These are phyloP conservation scores for Adelphocoris suturalis DNA, from an alignment of 2,888 invertebrate genomes.

Conservation along the genomic window DNA sequence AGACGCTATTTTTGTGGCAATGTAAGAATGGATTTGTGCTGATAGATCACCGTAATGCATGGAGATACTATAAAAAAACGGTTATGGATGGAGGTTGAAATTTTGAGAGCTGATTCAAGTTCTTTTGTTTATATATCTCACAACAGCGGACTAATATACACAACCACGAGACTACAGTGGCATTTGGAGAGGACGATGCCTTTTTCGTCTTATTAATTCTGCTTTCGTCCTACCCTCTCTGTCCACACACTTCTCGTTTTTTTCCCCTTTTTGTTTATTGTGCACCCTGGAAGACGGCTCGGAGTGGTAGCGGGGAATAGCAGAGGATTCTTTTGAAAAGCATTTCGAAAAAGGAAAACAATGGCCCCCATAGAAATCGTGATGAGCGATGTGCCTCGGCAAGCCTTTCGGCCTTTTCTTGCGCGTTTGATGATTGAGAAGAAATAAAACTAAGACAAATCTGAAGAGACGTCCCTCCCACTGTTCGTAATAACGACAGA, in stretches of 20 bases:
- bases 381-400: slow-evolving; percentile 39
- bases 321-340: slow-evolving; percentile 12
- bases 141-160: too few species aligned
- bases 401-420: slow-evolving; percentile 1
- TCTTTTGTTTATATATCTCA: too few species aligned
- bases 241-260: neutral
- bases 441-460: neutral
- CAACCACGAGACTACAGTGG: neutral
- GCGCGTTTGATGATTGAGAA: slow-evolving; percentile 28
- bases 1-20: too few species aligned
- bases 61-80: too few species aligned
- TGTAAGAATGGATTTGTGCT: too few species aligned
- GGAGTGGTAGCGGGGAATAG: neutral
- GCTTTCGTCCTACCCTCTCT: neutral
- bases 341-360: slow-evolving; percentile 54
- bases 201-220: neutral
- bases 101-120: too few species aligned
- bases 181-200: neutral
- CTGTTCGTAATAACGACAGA: neutral
- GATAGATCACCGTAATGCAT: too few species aligned
- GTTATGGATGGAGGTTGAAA: too few species aligned
- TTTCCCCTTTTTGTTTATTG: slow-evolving; percentile 20
- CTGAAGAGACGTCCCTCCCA: neutral
- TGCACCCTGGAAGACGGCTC: slow-evolving; percentile 6
- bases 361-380: slow-evolving; percentile 49